Conservation (phyloP, 2,113 vertebrate genomes). For the Nothoprocta pentlandii region DNA sequence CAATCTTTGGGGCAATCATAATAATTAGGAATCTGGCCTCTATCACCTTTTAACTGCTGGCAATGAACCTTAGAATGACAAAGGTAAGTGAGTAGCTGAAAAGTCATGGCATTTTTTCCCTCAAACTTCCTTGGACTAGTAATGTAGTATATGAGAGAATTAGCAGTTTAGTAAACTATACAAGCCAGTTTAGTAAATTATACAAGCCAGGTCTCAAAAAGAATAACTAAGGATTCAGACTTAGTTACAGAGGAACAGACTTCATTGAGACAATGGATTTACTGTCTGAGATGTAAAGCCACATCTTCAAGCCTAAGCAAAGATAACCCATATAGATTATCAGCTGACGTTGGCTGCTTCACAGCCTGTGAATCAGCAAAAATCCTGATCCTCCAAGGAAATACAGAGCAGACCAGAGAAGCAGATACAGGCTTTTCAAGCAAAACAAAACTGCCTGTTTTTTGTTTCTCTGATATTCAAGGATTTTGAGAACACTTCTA, state of each 20-base stretch:
- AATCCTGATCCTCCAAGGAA: background rate
- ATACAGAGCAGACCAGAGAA: background rate
- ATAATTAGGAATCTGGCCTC: background rate
- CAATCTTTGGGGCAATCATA: background rate
- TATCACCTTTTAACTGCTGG: background rate
- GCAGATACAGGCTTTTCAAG: background rate
- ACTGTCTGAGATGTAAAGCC: background rate
- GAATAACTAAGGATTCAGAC: background rate
- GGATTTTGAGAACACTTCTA: background rate
- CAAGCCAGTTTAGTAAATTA: background rate
- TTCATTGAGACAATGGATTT: background rate
- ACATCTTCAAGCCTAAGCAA: fast-evolving
- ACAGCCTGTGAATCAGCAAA: background rate
- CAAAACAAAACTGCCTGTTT: background rate
- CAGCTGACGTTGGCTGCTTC: background rate
- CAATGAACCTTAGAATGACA: background rate
- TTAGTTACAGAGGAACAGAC: background rate
- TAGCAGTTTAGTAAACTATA: background rate
- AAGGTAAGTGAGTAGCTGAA: background rate
- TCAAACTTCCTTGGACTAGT: background rate
- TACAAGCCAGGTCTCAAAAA: background rate
- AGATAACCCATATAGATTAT: background rate
- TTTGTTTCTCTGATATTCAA: background rate
- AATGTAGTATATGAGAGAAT: background rate
- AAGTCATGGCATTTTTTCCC: background rate